Conservation (phyloP, 2,113 vertebrate genomes). For the Noctilio leporinus region DNA sequence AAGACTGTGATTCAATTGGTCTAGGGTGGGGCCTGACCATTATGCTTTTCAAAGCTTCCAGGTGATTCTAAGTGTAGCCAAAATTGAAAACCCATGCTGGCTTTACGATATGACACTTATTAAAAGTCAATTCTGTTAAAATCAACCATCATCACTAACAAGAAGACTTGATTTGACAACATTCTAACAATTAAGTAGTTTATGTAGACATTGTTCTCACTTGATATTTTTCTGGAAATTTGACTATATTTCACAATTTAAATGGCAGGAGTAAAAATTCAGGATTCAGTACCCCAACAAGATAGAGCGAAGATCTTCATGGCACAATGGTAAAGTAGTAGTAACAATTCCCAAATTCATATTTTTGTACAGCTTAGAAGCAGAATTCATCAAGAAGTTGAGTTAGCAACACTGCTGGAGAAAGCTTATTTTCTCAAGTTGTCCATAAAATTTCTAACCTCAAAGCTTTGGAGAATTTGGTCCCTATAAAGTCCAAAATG, state of each 20-base stretch:
- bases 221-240: not conserved
- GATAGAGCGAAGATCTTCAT: not conserved
- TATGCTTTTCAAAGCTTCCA: not conserved
- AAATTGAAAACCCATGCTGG: not conserved
- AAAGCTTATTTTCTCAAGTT: not conserved
- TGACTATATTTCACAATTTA: not conserved
- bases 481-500: not conserved
- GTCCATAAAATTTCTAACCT: conserved; percentile 20
- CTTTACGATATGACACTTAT: not conserved
- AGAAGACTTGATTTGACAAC: not conserved
- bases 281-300: not conserved
- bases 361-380: not conserved
- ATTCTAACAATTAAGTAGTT: not conserved
- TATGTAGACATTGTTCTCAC: not conserved
- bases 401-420: not conserved
- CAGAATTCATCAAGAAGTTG: not conserved
- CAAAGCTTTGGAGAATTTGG: conserved; percentile 15
- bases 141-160: not conserved
- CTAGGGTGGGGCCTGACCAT: not conserved
- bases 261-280: not conserved
- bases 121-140: not conserved
- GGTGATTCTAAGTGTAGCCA: not conserved
- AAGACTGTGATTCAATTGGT: not conserved
- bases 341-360: not conserved
- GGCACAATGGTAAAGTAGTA: not conserved